Conservation (phyloP, 2,888 invertebrate species). For the Epinotia bilunana region DNA sequence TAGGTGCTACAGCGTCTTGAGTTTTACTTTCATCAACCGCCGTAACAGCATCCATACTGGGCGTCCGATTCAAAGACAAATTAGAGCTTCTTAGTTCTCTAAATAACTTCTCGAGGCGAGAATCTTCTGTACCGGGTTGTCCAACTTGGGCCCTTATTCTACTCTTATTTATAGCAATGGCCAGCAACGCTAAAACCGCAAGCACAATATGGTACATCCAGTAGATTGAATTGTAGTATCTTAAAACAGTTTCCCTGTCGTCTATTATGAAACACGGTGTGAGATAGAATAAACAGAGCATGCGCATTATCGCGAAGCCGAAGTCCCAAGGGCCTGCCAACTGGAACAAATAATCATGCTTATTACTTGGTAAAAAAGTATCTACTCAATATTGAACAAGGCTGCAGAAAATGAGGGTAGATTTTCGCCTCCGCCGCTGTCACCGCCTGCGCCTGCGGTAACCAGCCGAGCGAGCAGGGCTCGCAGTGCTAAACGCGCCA, state of each 20-base stretch:
- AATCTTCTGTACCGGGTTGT: background rate
- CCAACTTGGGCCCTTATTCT: background rate
- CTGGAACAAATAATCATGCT: conserved; percentile 70
- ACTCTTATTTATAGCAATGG: conserved; percentile 57
- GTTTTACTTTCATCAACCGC: background rate
- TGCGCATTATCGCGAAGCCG: conserved; percentile 75
- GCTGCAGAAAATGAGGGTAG: too few relatives aligned
- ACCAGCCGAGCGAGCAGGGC: too few relatives aligned
- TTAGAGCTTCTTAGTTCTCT: background rate
- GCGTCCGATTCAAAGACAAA: background rate
- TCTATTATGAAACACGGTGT: conserved; percentile 69
- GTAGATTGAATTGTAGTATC: conserved; percentile 74
- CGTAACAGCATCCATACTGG: background rate
- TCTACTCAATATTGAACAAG: too few relatives aligned
- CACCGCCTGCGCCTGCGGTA: too few relatives aligned
- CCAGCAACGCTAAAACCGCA: conserved; percentile 58
- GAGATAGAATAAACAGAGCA: conserved; percentile 72
- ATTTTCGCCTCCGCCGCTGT: too few relatives aligned
- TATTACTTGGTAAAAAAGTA: too few relatives aligned
- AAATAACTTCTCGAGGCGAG: background rate
- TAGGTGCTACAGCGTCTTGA: background rate
- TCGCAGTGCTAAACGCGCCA: too few relatives aligned
- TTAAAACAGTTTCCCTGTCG: conserved; percentile 57
- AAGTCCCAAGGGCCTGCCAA: conserved; percentile 83
- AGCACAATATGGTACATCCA: conserved; percentile 74